Evolutionary conservation across 2,113 vertebrate species (phyloP).

Genomic region (Tringa solitaria): DNA sequence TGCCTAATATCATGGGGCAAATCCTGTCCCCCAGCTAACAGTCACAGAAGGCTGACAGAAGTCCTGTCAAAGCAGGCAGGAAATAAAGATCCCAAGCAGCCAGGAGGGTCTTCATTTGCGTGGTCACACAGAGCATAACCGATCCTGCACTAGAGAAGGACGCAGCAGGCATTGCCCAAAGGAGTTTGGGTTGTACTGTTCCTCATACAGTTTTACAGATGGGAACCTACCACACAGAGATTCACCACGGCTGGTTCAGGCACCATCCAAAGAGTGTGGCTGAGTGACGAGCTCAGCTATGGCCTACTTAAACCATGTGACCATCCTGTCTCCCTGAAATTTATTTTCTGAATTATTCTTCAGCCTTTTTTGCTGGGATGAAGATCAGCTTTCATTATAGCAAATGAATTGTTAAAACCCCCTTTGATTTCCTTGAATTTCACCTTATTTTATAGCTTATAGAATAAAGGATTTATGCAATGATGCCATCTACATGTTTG

Average conservation of each 20-base stretch:
- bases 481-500: background rate
- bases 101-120: background rate
- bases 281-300: background rate
- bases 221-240: background rate
- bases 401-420: background rate
- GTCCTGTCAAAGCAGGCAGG: background rate
- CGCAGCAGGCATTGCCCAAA: background rate
- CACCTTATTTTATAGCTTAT: background rate
- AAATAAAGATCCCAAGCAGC: background rate
- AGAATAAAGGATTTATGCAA: background rate
- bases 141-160: background rate
- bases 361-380: background rate
- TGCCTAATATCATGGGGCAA: conserved; percentile 27
- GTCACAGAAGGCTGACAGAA: background rate
- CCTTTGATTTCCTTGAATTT: background rate
- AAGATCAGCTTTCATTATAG: background rate
- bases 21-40: background rate
- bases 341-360: background rate
- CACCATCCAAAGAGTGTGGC: background rate
- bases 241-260: background rate
- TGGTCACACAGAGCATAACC: background rate
- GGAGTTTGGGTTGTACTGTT: background rate
- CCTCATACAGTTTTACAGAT: background rate
- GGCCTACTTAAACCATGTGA: background rate
- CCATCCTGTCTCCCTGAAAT: background rate